phyloP scores from a whole-genome alignment of 2,113 vertebrate species.

The Dryoscopus gambensis region DNA sequence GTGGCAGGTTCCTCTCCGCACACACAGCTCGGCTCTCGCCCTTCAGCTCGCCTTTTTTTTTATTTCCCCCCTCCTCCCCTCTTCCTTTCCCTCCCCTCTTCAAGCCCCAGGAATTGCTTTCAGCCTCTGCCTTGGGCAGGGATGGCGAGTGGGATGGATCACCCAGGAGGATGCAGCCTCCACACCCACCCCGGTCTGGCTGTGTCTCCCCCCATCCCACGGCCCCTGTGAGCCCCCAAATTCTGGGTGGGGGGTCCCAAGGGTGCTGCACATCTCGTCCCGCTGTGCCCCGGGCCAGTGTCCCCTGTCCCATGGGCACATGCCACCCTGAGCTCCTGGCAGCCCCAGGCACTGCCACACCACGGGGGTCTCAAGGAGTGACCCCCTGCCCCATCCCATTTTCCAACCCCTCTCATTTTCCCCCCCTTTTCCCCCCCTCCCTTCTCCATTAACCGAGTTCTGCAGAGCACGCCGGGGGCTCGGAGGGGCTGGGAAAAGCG shows the following conservation, averaged over 20 bases:
- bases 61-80: not conserved
- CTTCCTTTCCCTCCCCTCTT: conserved; percentile 40
- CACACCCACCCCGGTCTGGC: not conserved
- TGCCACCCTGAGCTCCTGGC: not conserved
- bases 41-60: not conserved
- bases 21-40: conserved; percentile 20
- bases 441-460: not conserved
- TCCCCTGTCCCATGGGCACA: not conserved
- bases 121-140: conserved; percentile 6
- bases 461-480: not conserved
- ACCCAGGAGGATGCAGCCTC: not conserved
- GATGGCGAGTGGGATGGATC: not conserved
- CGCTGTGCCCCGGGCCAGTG: accelerated
- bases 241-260: not conserved
- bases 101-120: conserved; percentile 78
- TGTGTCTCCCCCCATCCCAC: not conserved
- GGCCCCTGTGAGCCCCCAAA: not conserved
- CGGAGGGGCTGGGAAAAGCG: not conserved
- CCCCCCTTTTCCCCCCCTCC: not conserved
- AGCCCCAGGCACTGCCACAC: not conserved
- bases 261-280: not conserved
- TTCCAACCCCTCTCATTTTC: accelerated
- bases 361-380: accelerated
- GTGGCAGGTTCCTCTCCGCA: conserved; percentile 74
- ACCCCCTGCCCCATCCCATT: accelerated